These are phyloP conservation scores for Rhopilema esculentum DNA, from an alignment of 30 jellyfish, hydroid and myxozoan species.

Conservation along the genomic window DNA sequence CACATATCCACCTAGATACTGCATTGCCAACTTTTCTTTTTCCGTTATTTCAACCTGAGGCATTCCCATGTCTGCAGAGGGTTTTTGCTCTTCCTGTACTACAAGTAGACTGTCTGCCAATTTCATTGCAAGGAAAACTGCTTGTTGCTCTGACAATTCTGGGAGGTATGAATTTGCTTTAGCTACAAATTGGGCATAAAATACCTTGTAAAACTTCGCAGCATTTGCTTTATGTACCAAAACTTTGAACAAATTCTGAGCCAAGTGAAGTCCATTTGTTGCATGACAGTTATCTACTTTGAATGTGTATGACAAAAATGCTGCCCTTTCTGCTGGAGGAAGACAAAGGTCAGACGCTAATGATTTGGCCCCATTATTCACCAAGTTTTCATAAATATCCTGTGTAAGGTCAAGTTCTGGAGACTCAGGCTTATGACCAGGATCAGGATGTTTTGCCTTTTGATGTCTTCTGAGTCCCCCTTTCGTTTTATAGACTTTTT, in stretches of 20 bases:
- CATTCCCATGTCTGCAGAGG: not conserved
- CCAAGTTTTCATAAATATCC: not conserved
- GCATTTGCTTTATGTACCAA: constrained; percentile 15
- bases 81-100: not conserved
- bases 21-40: constrained; percentile 39
- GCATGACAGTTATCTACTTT: not conserved
- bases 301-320: not conserved
- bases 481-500: not conserved
- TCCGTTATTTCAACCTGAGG: constrained; percentile 16
- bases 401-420: constrained; percentile 4
- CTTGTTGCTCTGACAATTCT: constrained; percentile 2
- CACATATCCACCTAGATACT: constrained; percentile 62
- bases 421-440: not conserved
- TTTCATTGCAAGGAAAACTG: constrained; percentile 28
- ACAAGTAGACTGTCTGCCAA: constrained; percentile 23
- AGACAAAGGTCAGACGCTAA: constrained; percentile 17
- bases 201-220: constrained; percentile 6
- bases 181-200: constrained; percentile 12
- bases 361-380: constrained; percentile 2
- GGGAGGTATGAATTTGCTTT: constrained; percentile 9
- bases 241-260: constrained; percentile 9
- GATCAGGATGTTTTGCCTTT: not conserved
- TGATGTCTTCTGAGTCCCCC: constrained; percentile 4
- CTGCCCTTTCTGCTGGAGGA: constrained; percentile 3
- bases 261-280: constrained; percentile 6